phyloP scores from a whole-genome alignment of 2,113 vertebrate genomes.

The Chamaetylas fuelleborni region DNA sequence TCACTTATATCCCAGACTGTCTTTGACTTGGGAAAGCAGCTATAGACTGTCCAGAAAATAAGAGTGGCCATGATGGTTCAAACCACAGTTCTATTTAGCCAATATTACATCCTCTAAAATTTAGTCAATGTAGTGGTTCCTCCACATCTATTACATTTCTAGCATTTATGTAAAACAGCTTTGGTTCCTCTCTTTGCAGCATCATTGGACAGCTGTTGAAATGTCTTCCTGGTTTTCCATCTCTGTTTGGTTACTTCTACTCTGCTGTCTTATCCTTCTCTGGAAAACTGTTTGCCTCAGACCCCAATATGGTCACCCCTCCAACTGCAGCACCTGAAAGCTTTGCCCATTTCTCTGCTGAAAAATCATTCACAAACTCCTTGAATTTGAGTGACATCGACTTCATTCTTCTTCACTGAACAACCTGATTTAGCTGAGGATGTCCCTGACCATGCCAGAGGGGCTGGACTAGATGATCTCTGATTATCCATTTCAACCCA shows the following conservation, averaged over 20 bases:
- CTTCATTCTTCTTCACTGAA: not conserved
- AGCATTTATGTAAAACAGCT: not conserved
- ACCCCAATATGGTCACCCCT: not conserved
- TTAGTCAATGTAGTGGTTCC: not conserved
- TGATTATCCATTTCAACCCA: not conserved
- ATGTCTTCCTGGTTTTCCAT: not conserved
- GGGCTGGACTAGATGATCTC: not conserved
- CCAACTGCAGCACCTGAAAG: not conserved
- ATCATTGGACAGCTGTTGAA: not conserved
- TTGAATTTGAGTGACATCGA: not conserved
- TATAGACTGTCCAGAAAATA: not conserved
- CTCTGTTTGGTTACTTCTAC: not conserved
- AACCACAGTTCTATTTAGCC: not conserved
- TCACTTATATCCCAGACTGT: not conserved
- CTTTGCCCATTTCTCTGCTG: not conserved
- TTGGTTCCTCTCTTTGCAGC: not conserved
- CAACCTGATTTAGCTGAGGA: not conserved
- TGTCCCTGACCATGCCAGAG: not conserved
- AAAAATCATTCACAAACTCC: not conserved
- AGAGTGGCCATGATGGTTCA: not conserved
- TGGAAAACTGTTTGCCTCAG: not conserved
- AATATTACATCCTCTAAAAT: not conserved
- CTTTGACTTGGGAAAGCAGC: not conserved
- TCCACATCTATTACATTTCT: not conserved
- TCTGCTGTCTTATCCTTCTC: not conserved